Percentiles rank a stretch among this genome's conserved stretches.
Conservation (phyloP, 1,140 invertebrate genomes). For the Bombus huntii region DNA sequence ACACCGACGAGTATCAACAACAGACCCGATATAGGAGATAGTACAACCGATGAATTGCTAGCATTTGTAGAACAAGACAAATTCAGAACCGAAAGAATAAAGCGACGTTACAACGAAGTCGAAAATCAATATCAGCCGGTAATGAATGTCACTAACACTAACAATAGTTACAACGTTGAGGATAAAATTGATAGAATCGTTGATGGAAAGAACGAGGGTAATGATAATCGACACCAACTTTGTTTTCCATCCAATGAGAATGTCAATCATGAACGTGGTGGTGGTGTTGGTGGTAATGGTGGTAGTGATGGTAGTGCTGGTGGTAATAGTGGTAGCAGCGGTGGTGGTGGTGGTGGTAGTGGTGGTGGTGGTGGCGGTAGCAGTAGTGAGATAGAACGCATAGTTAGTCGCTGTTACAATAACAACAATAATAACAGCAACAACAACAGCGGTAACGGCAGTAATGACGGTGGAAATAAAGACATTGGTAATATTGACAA, state of each 20-base stretch:
- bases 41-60: conserved; percentile 88
- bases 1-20: conserved; percentile 81
- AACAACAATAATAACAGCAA: conserved; percentile 84
- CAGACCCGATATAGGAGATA: conserved; percentile 77
- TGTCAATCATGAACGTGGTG: neutral
- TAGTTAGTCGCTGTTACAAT: neutral
- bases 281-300: neutral
- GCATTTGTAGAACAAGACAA: conserved; percentile 93
- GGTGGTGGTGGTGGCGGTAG: neutral
- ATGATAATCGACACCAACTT: conserved; percentile 7
- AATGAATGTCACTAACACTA: neutral
- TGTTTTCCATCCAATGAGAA: neutral
- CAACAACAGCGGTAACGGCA: conserved; percentile 67
- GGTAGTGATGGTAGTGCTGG: neutral
- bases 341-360: neutral
- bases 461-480: neutral
- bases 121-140: conserved; percentile 63
- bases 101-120: conserved; percentile 86
- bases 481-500: conserved; percentile 78
- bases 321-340: neutral
- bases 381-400: neutral
- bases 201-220: neutral
- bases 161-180: neutral
- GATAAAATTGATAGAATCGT: neutral
- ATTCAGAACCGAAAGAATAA: conserved; percentile 90